A percentile compares a stretch with the other conserved stretches of the same genome.
Evolutionary conservation across 2,888 invertebrate species (phyloP).

Genomic region (Tenthredo amoena): DNA sequence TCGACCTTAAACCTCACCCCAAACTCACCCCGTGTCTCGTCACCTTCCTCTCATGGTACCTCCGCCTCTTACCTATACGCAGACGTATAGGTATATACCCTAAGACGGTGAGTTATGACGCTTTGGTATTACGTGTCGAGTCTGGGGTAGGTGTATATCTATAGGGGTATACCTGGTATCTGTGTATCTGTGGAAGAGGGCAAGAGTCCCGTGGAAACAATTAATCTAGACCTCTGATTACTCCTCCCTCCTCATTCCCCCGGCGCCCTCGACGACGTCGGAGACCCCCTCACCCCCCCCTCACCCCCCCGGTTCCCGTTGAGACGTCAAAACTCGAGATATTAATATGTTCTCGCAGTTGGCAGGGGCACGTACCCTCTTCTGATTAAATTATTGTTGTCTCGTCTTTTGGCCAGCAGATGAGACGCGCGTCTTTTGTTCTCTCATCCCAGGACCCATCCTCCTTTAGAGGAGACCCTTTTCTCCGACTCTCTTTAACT

Average conservation of each 20-base stretch:
- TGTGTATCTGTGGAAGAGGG: conserved; percentile 57
- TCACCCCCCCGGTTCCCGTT: conserved; percentile 52
- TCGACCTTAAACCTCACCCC: background rate
- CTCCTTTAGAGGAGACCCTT: conserved; percentile 41
- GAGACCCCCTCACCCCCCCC: conserved; percentile 45
- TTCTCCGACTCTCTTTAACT: conserved; percentile 30
- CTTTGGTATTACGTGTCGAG: conserved; percentile 36
- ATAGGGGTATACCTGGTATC: conserved; percentile 34
- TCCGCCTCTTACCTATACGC: conserved; percentile 43
- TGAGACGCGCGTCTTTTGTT: conserved; percentile 55
- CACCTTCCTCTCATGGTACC: background rate
- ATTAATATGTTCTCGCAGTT: conserved; percentile 76
- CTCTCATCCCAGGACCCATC: conserved; percentile 22
- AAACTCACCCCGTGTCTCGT: background rate
- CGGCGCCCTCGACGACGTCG: conserved; percentile 58
- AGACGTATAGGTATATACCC: background rate
- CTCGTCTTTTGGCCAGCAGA: conserved; percentile 56
- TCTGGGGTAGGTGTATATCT: conserved; percentile 13
- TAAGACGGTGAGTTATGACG: conserved; percentile 55
- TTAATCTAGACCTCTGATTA: conserved; percentile 77
- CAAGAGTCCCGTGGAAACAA: conserved; percentile 76
- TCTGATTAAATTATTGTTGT: conserved; percentile 71
- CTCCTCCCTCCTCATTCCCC: conserved; percentile 65
- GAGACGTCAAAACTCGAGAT: conserved; percentile 77
- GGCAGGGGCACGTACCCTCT: conserved; percentile 65